Base-by-base conservation (phyloP, 1,140 invertebrate species). In the Drosophila azteca region DNA sequence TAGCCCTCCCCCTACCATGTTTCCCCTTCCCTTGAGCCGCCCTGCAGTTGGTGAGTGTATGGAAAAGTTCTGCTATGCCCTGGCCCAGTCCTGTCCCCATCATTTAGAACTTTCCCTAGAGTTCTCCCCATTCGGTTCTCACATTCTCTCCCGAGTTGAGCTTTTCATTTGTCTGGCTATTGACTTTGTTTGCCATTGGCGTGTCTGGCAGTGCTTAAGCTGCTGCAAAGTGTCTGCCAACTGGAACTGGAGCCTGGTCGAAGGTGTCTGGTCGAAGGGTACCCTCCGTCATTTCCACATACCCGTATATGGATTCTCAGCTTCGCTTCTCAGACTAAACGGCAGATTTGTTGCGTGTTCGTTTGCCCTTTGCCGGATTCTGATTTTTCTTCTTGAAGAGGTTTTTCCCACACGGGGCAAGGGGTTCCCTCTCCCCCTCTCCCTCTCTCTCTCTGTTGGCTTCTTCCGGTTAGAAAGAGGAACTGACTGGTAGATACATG, bases 161-260 rank as follows among this genome's bases (percentile, higher is more conserved):
- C 78, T 79, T 85, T 82, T 82, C 78, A 81, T 81, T 82, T 87
- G 78, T 82, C 82, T 85, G 82, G 82, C 83, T 88, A 82, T 85
- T 85, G 82, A 87, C 82, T 85, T 82, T 79, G 77, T 77, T 67
- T 84, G 82, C 72, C 77, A 77, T 78, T 85, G 82, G 82, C 82
- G 83, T 87, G 83, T 82, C 75, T 87, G 82, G 64, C 62, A 52
- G 83, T 74, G 78, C 83, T 85, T 87, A 78, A 61, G 82, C 64
- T 63, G 48, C 51, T 7, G 46, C 24, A 62, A 66, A 74, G 67
- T 75, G 69, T 79, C 79, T 70, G 72, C 63, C 31, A 54, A 46
- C 65, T 64, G 59, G 41, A 54, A 39, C 54, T 59, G 43, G 20
- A 51, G 39, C 52, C 29, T 17, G 45, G 29, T 22, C 50, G 48